Base-by-base conservation (phyloP, 92 coral and sea anemone genomes). In the Zoanthus sociatus region DNA sequence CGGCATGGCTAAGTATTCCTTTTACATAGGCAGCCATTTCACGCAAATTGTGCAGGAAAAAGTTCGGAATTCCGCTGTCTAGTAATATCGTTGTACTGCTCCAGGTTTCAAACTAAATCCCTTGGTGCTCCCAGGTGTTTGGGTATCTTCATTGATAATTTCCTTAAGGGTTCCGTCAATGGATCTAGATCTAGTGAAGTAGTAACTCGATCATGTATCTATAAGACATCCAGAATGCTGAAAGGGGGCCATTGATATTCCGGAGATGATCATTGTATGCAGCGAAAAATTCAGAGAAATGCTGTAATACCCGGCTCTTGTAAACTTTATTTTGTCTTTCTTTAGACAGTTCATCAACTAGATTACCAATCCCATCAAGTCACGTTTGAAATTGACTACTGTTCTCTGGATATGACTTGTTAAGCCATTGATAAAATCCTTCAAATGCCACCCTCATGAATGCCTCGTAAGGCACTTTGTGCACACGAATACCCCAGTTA, bases 101-200 rank as follows among this genome's bases (percentile, higher is more conserved):
- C 73, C 91, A 13, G 94, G 94, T 86, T 91, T 91, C 37, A 92
- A 74, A 69, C 93, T 91, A 74, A 91, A 83, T 26, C 26, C 93
- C 77, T 77, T 90, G 13, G 92, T 86, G 61, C 92, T 92, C 18
- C 92, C 90, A 42, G 84, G 87, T 30, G 88, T 92, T 50, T 92
- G 89, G 21, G 92, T 79, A 84, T 77, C 95, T 79, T 89, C 89
- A 67, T 92, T 92, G 26, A 86, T 88, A 13, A 92, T 92, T 33
- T 92, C 89, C 72, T 89, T 92, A 79, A 89, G 86, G 47, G 92
- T 78, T 68, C 89, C 88, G 69, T 92, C 94, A 11, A 87, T 88
- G 7, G 94, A 90, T 60, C 86, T 81, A 56, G 70, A 89, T 44
- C 21, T 84, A 76, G 46, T 71, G 84, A n/a, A 87, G 82, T 13